These are phyloP conservation scores for Antidorcas marsupialis DNA, from an alignment of 2,113 vertebrate genomes.

Conservation along the genomic window DNA sequence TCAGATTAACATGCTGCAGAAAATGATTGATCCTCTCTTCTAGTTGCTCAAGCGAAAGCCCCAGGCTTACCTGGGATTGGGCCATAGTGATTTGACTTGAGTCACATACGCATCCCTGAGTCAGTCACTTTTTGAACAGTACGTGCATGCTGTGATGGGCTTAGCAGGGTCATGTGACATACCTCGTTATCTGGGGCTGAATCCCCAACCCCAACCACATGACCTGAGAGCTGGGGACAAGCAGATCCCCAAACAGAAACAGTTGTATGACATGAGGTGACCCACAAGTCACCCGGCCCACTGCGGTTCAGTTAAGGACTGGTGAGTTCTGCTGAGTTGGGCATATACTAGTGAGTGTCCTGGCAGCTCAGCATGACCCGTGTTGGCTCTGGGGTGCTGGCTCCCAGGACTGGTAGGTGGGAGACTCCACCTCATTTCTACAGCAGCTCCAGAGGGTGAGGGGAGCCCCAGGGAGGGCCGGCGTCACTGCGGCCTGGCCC, in stretches of 20 bases:
- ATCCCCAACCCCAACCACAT: neutral
- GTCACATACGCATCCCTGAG: neutral
- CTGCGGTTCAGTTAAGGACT: neutral
- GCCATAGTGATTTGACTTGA: neutral
- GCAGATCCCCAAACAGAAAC: neutral
- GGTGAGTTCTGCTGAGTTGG: neutral
- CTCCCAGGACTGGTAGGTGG: neutral
- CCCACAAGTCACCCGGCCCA: accelerated
- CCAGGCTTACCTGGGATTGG: neutral
- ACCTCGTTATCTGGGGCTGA: accelerated
- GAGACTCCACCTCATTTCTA: neutral
- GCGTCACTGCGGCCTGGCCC: neutral
- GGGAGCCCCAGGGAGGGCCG: neutral
- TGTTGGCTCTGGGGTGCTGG: neutral
- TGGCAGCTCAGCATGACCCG: accelerated
- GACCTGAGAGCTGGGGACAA: neutral
- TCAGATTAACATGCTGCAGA: neutral
- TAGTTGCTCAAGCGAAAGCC: neutral
- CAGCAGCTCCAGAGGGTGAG: neutral
- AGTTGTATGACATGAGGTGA: accelerated
- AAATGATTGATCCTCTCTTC: neutral
- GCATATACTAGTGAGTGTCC: too few relatives aligned
- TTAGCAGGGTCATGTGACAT: neutral
- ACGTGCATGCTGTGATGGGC: neutral
- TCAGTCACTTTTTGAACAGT: neutral